Base-by-base conservation (phyloP, 1,140 invertebrate species). In the Anastrepha ludens region DNA sequence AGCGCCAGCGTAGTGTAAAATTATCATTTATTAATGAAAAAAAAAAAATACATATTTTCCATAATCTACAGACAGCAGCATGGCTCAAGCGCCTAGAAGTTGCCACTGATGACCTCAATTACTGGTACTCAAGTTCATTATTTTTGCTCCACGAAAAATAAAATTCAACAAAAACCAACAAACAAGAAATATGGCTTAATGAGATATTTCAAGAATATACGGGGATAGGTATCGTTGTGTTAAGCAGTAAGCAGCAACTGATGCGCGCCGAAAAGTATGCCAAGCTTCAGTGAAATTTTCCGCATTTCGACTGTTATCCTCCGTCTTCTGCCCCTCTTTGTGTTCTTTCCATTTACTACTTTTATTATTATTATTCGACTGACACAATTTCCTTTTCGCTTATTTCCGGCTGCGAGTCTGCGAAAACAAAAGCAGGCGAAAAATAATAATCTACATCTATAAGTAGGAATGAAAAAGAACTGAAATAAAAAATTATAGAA, bases 121-220 rank as follows among this genome's bases (percentile, higher is more conserved):
- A 74, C 67, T 74, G 67, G 67, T 47, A 74, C 67, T 74, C 67
- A 74, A 74, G 67, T 74, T 74, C 67, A 74, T 74, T 74, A 74
- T 74, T 74, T 74, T 5, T 74, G 15, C 47, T 6, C 41, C 41
- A 74, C 41, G 41, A 74, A 47, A 74, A 74, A 67, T 67, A 29
- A 67, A 11, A 13, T 8, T 6, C 29, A 7, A 74, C 17, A 74
- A 44, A 47, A 3, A 74, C 39, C 41, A 74, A 74, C 13, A 74
- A 47, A 5, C 67, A n/a, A 41, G 15, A 74, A 13, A 5, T 74
- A 44, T 74, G 39, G 1, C 44, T 74, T 74, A 74, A 74, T 74
- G 67, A 74, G 67, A 74, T 74, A 74, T 74, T 74, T 41, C 67
- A 74, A 74, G 67, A 74, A 74, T 15, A 74, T 47, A 15, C 41